Evolutionary conservation across 1,140 invertebrate genomes (phyloP).

Genomic region (Campoletis sonorensis): DNA sequence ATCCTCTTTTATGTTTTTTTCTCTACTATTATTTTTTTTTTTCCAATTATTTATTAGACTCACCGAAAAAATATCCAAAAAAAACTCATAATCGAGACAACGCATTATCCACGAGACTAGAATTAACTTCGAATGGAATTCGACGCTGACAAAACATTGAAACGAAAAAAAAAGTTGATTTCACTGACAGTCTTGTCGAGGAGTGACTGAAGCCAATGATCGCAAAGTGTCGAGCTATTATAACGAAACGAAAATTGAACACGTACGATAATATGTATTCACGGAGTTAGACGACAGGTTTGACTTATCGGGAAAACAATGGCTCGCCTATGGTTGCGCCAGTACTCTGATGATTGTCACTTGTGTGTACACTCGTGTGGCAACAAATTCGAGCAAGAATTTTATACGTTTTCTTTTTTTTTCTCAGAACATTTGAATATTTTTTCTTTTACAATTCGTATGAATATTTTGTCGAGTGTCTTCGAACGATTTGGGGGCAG

Average conservation of each 20-base stretch:
- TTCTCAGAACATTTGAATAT: no score
- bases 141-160: no score
- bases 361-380: neutral
- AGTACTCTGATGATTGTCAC: constrained; percentile 37
- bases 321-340: constrained; percentile 29
- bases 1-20: neutral
- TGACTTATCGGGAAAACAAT: constrained; percentile 59
- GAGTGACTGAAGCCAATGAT: no score
- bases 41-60: neutral
- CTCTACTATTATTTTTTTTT: neutral
- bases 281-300: constrained; percentile 44
- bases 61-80: constrained; percentile 46
- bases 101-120: constrained; percentile 5
- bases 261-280: constrained; percentile 51
- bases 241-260: no score
- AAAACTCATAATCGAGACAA: constrained; percentile 15
- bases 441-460: no score
- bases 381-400: no score
- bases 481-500: no score
- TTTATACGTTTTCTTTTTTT: no score
- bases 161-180: no score
- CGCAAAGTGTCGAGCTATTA: no score
- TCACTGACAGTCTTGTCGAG: no score
- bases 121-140: neutral
- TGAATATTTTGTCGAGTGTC: no score